Evolutionary conservation across 1,140 invertebrate genomes (phyloP), one percentile per base, ranked within the genome.

Genomic region (Sipha flava): DNA sequence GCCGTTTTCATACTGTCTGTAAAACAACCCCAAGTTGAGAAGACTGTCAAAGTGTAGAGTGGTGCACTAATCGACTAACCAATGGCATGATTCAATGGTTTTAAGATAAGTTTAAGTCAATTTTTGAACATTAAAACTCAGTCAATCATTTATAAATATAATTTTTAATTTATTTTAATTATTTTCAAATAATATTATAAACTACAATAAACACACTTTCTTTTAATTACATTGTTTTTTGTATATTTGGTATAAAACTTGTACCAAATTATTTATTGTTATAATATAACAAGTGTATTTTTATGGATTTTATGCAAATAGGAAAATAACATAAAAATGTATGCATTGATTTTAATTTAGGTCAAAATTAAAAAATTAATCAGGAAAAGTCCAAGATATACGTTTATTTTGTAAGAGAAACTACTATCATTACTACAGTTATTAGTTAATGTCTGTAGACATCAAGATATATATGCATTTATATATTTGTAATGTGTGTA

Each of bases 1-100:
- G 92, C 91, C 18, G 85, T 98, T 1, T 95, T 97, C 84, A 40
- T 77, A n/a, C 23, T 77, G 73, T 77, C 73, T 0, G 52, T 43
- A 1, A 21, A 16, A 37, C 16, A 49, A 3, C 9, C 18, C 10
- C 37, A 6, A 6, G 5, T 40, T 4, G 4, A 4, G 37, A 6
- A 40, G 37, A 10, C 37, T 6, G 37, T 10, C 5, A 40, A 10
- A 40, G 10, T n/a, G n/a, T n/a, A n/a, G n/a, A n/a, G n/a, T n/a
- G n/a, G n/a, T n/a, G n/a, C n/a, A n/a, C n/a, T n/a, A n/a, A n/a
- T n/a, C n/a, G n/a, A n/a, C n/a, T n/a, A n/a, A n/a, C n/a, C n/a
- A n/a, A n/a, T n/a, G n/a, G n/a, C n/a, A n/a, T n/a, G n/a, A n/a
- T n/a, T n/a, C n/a, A n/a, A n/a, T n/a, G n/a, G n/a, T n/a, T n/a